Evolutionary conservation across 1,140 invertebrate species (phyloP), one percentile per base, ranked within the genome.

Genomic region (Drosophila sechellia): DNA sequence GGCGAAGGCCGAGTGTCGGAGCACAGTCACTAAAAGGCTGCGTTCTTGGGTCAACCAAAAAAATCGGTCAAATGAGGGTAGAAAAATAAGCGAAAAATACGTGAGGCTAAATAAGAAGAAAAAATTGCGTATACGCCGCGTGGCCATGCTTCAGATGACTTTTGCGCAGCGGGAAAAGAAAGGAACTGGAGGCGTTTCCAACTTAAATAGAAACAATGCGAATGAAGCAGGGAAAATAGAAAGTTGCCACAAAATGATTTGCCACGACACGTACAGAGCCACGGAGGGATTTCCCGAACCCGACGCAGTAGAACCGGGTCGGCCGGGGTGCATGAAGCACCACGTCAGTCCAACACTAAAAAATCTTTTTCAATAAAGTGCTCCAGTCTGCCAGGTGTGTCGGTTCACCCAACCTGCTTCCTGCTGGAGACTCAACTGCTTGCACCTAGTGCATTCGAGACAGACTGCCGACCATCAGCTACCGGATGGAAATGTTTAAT

Each of bases 321-420:
- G 13, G 20, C 10, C n/a, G 10, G 20, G 31, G 6, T 8, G 6
- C 20, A 45, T 3, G n/a, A n/a, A 43, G 40, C 31, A 5, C 60
- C 68, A 69, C 61, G 59, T 77, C 81, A 78, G 79, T 86, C 65
- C 64, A 69, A 53, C 78, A 86, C 86, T 86, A 86, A 86, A 86
- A 86, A 86, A 86, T 86, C 81, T 86, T 86, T 86, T 86, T 86
- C 81, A 86, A 87, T 86, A 86, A 86, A 83, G 78, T 70, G 77
- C 83, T 81, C 75, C 64, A 61, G 53, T 77, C 42, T 4, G 81
- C 77, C 65, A 55, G 48, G 48, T 50, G 48, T 11, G n/a, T n/a
- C 35, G 42, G 17, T 12, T 45, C 42, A 17, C 17, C 17, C n/a
- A 25, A 5, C 1, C 25, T 13, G 17, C 39, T 63, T 8, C n/a